Percentiles rank a stretch among this genome's conserved stretches.
These are phyloP conservation scores for Sprattus sprattus DNA, from an alignment of 2,113 vertebrate genomes.

Conservation along the genomic window DNA sequence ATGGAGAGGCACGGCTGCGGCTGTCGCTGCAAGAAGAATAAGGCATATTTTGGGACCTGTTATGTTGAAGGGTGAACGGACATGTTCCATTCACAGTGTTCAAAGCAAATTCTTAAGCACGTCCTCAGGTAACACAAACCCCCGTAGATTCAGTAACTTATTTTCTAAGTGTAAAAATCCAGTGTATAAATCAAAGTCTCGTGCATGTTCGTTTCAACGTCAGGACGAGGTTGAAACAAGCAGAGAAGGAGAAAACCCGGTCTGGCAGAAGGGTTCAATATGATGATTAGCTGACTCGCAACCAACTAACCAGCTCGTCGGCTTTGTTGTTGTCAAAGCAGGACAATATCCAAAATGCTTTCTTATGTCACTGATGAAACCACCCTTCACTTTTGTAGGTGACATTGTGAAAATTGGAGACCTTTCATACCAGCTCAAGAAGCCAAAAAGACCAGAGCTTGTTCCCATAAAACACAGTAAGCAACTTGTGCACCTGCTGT, in stretches of 20 bases:
- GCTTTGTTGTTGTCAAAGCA: not conserved
- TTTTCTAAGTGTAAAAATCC: not conserved
- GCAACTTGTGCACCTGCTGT: conserved; percentile 47
- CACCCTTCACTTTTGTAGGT: conserved; percentile 70
- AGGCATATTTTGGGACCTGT: conserved; percentile 64
- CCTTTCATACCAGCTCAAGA: conserved; percentile 84
- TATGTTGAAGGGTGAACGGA: conserved; percentile 53
- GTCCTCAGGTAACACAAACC: conserved; percentile 60
- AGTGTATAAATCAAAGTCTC: too few relatives aligned
- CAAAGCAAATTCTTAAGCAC: conserved; percentile 75
- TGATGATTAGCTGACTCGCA: not conserved
- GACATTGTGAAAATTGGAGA: conserved; percentile 93
- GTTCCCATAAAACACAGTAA: conserved; percentile 93
- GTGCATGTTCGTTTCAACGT: too few relatives aligned
- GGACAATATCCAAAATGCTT: not conserved
- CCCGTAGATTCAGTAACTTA: not conserved
- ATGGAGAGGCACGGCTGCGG: conserved; percentile 55
- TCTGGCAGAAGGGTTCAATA: not conserved
- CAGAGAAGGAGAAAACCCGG: too few relatives aligned
- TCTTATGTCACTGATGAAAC: not conserved
- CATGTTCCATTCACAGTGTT: conserved; percentile 41
- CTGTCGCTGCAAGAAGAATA: conserved; percentile 65
- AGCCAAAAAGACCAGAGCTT: conserved; percentile 86
- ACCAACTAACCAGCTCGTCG: too few relatives aligned
- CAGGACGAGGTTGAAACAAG: too few relatives aligned